phyloP scores from a whole-genome alignment of 2,113 vertebrate species.

The Bombycilla garrulus region DNA sequence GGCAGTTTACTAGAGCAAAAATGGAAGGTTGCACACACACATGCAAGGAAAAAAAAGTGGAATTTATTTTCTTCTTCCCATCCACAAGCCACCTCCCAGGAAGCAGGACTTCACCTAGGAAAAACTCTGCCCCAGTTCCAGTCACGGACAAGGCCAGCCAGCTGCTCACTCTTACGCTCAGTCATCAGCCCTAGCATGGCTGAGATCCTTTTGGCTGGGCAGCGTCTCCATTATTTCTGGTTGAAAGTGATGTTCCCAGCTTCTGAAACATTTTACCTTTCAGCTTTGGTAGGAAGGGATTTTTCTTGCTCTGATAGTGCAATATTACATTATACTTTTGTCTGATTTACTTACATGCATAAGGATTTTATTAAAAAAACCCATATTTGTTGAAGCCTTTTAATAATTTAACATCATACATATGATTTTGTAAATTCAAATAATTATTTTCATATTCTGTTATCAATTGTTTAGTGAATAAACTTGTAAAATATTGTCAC shows the following conservation, averaged over 20 bases:
- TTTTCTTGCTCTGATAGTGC: neutral
- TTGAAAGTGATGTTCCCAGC: neutral
- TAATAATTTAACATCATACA: neutral
- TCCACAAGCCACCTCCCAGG: neutral
- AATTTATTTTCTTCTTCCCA: neutral
- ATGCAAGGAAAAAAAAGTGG: neutral
- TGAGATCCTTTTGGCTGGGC: rapidly evolving
- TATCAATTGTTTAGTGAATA: neutral
- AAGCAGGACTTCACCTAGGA: neutral
- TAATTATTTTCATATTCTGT: neutral
- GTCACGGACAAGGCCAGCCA: no score
- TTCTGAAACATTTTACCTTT: neutral
- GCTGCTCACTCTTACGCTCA: rapidly evolving
- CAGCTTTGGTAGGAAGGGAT: neutral
- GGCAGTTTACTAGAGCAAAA: neutral
- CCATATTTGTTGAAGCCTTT: neutral
- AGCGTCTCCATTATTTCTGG: neutral
- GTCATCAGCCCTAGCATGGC: rapidly evolving
- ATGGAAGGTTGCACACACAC: neutral
- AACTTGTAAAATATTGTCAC: neutral
- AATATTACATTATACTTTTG: neutral
- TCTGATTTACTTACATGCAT: neutral
- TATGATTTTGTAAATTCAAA: neutral
- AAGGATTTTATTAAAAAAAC: neutral
- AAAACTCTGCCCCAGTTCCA: neutral